These are phyloP conservation scores for Sipha flava DNA, from an alignment of 1,140 invertebrate genomes.

Conservation along the genomic window DNA sequence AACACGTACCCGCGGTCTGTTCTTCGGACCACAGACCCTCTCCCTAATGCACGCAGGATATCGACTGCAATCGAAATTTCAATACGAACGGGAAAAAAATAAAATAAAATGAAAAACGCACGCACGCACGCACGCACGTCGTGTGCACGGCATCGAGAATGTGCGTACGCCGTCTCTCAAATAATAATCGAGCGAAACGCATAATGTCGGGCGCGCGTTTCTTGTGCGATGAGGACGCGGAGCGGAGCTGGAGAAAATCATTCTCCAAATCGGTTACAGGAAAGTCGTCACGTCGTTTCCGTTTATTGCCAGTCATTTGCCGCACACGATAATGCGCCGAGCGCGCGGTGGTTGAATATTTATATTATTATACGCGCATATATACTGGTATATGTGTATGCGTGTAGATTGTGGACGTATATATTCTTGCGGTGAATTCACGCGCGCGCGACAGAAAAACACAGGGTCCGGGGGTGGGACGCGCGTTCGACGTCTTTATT, in stretches of 20 bases:
- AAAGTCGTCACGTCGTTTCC: slow-evolving; percentile 31
- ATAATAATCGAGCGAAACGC: neutral
- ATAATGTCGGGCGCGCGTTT: neutral
- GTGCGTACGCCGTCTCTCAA: neutral
- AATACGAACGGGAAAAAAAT: too few relatives aligned
- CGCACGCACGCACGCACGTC: too few relatives aligned
- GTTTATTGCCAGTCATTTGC: slow-evolving; percentile 32
- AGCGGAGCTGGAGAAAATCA: neutral
- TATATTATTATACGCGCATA: too few relatives aligned
- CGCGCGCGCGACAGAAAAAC: neutral
- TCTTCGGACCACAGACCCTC: too few relatives aligned
- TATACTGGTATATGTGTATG: too few relatives aligned
- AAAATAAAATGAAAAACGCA: neutral
- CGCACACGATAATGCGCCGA: slow-evolving; percentile 13
- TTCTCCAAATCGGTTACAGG: slow-evolving; percentile 25
- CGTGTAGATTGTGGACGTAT: too few relatives aligned
- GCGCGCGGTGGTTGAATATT: neutral
- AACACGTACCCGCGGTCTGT: too few relatives aligned
- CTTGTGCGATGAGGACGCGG: too few relatives aligned
- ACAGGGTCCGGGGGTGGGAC: too few relatives aligned
- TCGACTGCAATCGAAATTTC: slow-evolving; percentile 16
- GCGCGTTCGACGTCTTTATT: slow-evolving; percentile 22
- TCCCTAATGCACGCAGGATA: neutral
- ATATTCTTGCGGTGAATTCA: neutral
- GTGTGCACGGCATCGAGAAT: neutral